Base-by-base conservation (phyloP, 2,797 vertebrate genomes). In the Graptemys geographica region DNA sequence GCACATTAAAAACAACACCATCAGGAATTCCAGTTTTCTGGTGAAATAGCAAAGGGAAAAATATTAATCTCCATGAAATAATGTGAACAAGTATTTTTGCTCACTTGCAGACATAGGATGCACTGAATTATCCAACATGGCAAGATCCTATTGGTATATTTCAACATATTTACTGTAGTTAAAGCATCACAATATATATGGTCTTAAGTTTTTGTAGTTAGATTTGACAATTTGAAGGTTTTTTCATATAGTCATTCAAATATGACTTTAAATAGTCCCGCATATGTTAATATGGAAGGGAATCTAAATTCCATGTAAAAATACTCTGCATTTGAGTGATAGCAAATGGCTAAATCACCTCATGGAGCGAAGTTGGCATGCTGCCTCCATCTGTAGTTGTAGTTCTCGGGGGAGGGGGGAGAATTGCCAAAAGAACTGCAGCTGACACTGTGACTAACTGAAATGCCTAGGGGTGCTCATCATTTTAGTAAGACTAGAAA, bases 401-500 rank as follows among this genome's bases (percentile, higher is more conserved):
- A 92, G 51, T 31, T 79, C 49, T 12, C 56, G n/a, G 55, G 92
- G 85, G 28, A 3, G 83, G 4, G 88, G 33, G 79, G 90, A 87
- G 82, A 89, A 85, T 78, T 23, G 79, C 12, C 37, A 74, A 31
- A 88, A 72, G 27, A 76, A 51, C 41, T 74, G 49, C 47, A 53
- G 33, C 37, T 49, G 74, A 62, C 49, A 37, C 5, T 53, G 56
- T 49, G 57, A 85, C 81, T 51, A 53, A 21, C 0, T 88, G 2
- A 91, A 91, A 23, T 15, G n/a, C 2, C 44, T 81, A n/a, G 16
- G 2, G 76, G 28, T 1, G 79, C 83, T 88, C 37, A n/a, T 74
- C 81, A 87, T 0, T 84, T 82, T 90, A 88, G 27, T 33, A 33
- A 90, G 84, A 95, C 93, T 55, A 81, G 62, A 47, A 37, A 33